Percentiles rank a stretch among this genome's conserved stretches.
Evolutionary conservation across 1,140 invertebrate species (phyloP).

Genomic region (Macrotrachela quadricornifera): DNA sequence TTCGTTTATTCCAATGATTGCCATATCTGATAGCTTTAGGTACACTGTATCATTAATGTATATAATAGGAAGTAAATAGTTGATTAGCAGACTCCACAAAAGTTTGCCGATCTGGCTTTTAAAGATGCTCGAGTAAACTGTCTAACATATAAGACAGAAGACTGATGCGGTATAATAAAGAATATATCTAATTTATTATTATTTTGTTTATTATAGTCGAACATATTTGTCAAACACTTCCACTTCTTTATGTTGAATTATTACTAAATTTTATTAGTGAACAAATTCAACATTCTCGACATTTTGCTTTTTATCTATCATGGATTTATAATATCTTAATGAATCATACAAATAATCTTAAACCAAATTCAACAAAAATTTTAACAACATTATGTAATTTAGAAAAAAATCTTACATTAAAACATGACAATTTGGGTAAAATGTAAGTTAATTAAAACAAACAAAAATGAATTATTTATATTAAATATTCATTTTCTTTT

Average conservation of each 20-base stretch:
- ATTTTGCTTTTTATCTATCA: conserved; percentile 63
- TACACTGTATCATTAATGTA: too few species aligned
- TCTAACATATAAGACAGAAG: too few species aligned
- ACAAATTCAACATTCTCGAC: conserved; percentile 48
- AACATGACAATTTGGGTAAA: conserved; percentile 56
- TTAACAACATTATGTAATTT: conserved; percentile 45
- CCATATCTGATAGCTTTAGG: too few species aligned
- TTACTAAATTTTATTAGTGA: conserved; percentile 45
- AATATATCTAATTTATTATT: too few species aligned
- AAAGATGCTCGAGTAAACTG: too few species aligned
- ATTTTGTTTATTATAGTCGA: conserved; percentile 53
- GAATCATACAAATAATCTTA: conserved; percentile 38
- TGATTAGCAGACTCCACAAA: too few species aligned
- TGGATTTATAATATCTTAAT: conserved; percentile 51
- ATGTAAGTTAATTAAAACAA: conserved; percentile 59
- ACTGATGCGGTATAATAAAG: too few species aligned
- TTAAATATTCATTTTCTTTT: too few species aligned
- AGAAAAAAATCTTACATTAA: conserved; percentile 56
- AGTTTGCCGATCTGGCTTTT: too few species aligned
- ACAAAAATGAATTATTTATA: too few species aligned
- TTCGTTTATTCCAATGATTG: too few species aligned
- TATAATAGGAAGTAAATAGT: too few species aligned
- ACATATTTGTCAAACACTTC: conserved; percentile 46
- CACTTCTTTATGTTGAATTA: conserved; percentile 50
- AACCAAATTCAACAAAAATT: conserved; percentile 23